Evolutionary conservation across 2,888 invertebrate genomes (phyloP).

Genomic region (Empis stercorea): DNA sequence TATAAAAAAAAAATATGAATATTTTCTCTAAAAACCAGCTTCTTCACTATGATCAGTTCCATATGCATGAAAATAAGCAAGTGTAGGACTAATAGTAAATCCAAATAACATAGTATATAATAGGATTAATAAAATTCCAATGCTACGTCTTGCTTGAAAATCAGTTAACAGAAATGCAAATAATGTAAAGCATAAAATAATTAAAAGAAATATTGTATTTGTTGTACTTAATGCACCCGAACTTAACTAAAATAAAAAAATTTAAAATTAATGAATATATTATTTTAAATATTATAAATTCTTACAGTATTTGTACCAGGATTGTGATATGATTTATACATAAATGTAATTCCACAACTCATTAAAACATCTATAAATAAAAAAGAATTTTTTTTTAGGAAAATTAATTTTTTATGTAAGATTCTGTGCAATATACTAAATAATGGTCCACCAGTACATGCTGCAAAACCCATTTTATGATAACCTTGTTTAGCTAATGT

Average conservation of each 20-base stretch:
- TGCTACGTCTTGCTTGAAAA: not conserved
- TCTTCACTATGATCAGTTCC: not conserved
- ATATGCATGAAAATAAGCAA: not conserved
- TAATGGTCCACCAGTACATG: constrained; percentile 55
- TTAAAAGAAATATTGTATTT: constrained; percentile 17
- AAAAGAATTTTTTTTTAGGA: not conserved
- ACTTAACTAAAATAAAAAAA: constrained; percentile 9
- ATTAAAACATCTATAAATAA: constrained; percentile 13
- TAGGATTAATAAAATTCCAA: not conserved
- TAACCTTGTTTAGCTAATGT: constrained; percentile 48
- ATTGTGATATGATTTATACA: constrained; percentile 8
- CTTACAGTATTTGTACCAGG: constrained; percentile 1
- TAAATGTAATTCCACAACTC: constrained; percentile 13
- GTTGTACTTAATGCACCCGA: constrained; percentile 20
- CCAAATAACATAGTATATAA: not conserved
- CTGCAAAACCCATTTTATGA: constrained; percentile 51
- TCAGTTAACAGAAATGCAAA: not conserved
- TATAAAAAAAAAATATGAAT: too few species aligned
- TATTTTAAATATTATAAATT: not conserved
- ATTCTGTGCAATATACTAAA: too few species aligned
- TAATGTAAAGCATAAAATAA: constrained; percentile 8
- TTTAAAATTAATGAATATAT: not conserved
- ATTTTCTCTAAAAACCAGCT: not conserved
- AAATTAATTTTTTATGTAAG: too few species aligned
- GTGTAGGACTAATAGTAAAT: not conserved